Evolutionary conservation across 2,888 invertebrate species (phyloP), one percentile per base, ranked within the genome.

Genomic region (Lasioglossum leucozonium): DNA sequence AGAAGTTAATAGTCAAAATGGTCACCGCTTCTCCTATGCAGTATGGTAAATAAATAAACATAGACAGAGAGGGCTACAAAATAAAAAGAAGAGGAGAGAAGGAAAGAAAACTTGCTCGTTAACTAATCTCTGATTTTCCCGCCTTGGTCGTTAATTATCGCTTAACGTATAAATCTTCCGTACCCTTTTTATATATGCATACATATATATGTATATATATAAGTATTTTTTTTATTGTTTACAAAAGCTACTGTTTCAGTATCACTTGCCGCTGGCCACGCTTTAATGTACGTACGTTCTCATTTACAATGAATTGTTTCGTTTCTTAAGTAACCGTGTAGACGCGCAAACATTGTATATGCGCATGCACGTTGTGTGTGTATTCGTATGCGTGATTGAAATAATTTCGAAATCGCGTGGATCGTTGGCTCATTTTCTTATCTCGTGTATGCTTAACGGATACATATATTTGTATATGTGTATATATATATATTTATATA

Each of bases 31-130:
- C 51, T 76, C 80, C 79, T 78, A 65, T 80, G 18, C 81, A 65
- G 40, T 71, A 84, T 58, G 72, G 77, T 82, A 85, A 90, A 89
- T 90, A 90, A 90, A 90, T 90, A 89, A 90, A 82, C 77, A 82
- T 84, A 89, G 65, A 85, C 73, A 84, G 81, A 77, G 42, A 30
- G n/a, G 76, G 51, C 30, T 30, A 55, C 5, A 83, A 10, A 40
- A 13, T 22, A 22, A 37, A n/a, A 40, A 22, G 18, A 34, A 34
- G 8, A 85, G 78, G 81, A 74, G 72, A 74, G 79, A 84, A 75
- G 74, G 67, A 87, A 44, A 80, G 74, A 72, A 81, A 86, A 72
- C 79, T 84, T 72, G 58, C 40, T 65, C 74, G 55, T 78, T 30
- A 77, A 74, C 76, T 87, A 83, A 83, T 79, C 76, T 80, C 58